Evolutionary conservation across 2,888 invertebrate species (phyloP).

Genomic region (Ischnura elegans): DNA sequence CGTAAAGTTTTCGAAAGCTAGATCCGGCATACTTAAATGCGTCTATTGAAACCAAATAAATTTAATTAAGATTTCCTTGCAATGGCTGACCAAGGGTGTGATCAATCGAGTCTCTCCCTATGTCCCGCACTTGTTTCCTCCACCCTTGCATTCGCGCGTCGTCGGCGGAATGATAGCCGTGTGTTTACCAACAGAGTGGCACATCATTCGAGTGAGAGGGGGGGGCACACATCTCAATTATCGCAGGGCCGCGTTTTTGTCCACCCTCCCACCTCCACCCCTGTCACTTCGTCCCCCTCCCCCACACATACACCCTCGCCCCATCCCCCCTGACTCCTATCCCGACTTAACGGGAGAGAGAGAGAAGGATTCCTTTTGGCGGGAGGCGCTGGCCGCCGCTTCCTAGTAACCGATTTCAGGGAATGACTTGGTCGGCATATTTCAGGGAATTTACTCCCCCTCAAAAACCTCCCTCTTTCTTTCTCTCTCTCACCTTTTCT

Average conservation of each 20-base stretch:
- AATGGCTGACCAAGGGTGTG: too few species aligned
- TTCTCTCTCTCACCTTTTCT: background rate
- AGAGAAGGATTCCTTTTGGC: conserved; percentile 57
- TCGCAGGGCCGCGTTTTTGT: background rate
- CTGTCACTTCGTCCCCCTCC: background rate
- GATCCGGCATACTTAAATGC: too few species aligned
- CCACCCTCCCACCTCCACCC: background rate
- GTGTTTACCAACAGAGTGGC: conserved; percentile 34
- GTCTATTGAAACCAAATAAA: too few species aligned
- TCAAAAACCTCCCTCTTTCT: background rate
- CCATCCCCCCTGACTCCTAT: background rate
- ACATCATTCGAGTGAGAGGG: background rate
- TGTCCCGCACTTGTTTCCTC: too few species aligned
- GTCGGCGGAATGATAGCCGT: background rate
- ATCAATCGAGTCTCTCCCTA: background rate
- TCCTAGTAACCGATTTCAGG: conserved; percentile 60
- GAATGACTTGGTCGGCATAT: conserved; percentile 55
- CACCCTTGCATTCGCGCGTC: background rate
- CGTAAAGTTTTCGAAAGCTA: too few species aligned
- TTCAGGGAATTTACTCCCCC: conserved; percentile 61
- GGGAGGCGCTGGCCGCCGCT: background rate
- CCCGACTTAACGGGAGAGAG: conserved; percentile 17
- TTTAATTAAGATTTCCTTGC: too few species aligned
- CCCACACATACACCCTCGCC: background rate
- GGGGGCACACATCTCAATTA: conserved; percentile 21